Evolutionary conservation across 2,888 invertebrate species (phyloP).

Genomic region (Tipula lateralis): DNA sequence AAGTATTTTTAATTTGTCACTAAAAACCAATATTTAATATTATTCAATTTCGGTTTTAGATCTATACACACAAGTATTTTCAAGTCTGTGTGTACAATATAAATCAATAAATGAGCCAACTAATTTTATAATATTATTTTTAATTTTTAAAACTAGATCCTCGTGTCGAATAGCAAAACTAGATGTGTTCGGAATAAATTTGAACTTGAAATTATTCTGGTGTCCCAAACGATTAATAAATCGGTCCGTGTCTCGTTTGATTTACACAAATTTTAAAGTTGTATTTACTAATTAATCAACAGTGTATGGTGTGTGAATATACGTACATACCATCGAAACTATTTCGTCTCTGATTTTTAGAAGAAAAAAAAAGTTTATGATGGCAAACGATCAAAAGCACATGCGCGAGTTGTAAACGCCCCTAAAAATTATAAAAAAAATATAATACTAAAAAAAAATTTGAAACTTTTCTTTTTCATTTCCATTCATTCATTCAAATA

Average conservation of each 20-base stretch:
- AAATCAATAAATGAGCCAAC: not conserved
- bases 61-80: not conserved
- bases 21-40: not conserved
- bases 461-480: conserved; percentile 20
- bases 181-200: not conserved
- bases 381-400: not conserved
- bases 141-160: not conserved
- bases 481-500: conserved; percentile 27
- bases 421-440: not conserved
- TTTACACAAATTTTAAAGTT: not conserved
- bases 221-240: not conserved
- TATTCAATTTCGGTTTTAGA: not conserved
- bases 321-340: not conserved
- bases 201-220: not conserved
- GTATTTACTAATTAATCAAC: not conserved
- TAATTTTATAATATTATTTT: not conserved
- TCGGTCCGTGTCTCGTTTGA: not conserved
- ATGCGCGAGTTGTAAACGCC: conserved; percentile 26
- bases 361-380: not conserved
- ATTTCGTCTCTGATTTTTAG: not conserved
- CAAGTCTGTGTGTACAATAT: not conserved
- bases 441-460: not conserved
- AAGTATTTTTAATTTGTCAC: not conserved
- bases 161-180: not conserved
- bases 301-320: no score